A percentile compares a stretch with the other conserved stretches of the same genome.
Evolutionary conservation across 2,888 invertebrate genomes (phyloP).

Genomic region (Drosophila affinis): DNA sequence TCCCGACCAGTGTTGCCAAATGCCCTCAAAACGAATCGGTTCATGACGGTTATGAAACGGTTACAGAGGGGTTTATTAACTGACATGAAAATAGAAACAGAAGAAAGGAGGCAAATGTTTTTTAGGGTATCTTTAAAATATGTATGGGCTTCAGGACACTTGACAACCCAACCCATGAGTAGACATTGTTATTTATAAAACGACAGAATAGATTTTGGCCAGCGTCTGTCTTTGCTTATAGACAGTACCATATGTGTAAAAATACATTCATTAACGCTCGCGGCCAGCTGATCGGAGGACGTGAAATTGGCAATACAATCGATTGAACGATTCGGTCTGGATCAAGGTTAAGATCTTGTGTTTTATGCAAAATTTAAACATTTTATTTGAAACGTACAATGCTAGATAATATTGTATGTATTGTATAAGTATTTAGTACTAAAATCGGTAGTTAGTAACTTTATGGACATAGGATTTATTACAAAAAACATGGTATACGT

Average conservation of each 20-base stretch:
- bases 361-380: constrained; percentile 65
- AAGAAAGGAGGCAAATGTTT: no score
- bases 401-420: constrained; percentile 18
- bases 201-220: constrained; percentile 34
- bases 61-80: not conserved
- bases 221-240: constrained; percentile 35
- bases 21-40: constrained; percentile 8
- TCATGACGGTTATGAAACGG: constrained; percentile 20
- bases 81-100: not conserved
- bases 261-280: constrained; percentile 76
- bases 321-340: constrained; percentile 31
- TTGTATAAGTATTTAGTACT: constrained; percentile 43
- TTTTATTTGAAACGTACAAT: constrained; percentile 69
- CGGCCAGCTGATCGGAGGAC: constrained; percentile 49
- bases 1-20: constrained; percentile 53
- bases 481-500: constrained; percentile 57
- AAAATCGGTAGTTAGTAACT: constrained; percentile 75
- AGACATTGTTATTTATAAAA: constrained; percentile 36
- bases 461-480: constrained; percentile 61
- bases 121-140: not conserved
- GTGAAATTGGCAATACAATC: constrained; percentile 32
- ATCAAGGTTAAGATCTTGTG: constrained; percentile 59
- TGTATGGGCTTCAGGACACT: not conserved
- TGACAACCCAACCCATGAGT: constrained; percentile 31
- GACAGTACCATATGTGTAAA: constrained; percentile 42